phyloP scores from a whole-genome alignment of 1,140 invertebrate genomes.

The Leptonema lineaticorne region DNA sequence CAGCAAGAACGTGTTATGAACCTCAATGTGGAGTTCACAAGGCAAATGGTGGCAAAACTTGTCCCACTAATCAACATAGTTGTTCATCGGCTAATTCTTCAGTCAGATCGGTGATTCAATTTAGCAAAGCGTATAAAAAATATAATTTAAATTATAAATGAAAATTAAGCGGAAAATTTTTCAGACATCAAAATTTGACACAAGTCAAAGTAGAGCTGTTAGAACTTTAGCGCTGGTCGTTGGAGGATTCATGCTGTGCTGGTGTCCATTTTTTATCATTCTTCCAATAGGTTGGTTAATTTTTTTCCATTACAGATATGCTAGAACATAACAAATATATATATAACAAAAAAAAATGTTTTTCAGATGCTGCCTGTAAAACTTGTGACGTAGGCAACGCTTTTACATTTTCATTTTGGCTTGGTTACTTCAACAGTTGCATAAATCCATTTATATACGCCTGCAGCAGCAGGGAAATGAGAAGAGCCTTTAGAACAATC shows the following conservation, averaged over 20 bases:
- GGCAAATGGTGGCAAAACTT: not conserved
- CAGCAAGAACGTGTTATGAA: not conserved
- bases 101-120: not conserved
- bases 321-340: not conserved
- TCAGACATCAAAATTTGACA: constrained; percentile 15
- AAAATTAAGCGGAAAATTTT: not conserved
- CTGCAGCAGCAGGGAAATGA: constrained; percentile 59
- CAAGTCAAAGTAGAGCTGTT: constrained; percentile 67
- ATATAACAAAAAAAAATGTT: not conserved
- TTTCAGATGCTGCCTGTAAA: constrained; percentile 54
- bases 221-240: constrained; percentile 67
- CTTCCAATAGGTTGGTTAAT: constrained; percentile 58
- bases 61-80: not conserved
- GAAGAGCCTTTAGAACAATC: constrained; percentile 54
- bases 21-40: constrained; percentile 1
- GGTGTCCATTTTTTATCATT: constrained; percentile 73
- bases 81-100: not conserved
- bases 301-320: too few relatives aligned
- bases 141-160: not conserved
- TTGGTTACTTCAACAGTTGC: constrained; percentile 72
- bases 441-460: constrained; percentile 73
- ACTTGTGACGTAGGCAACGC: constrained; percentile 50
- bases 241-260: constrained; percentile 67
- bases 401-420: constrained; percentile 65
- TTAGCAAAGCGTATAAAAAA: not conserved